Conservation (phyloP, 2,797 vertebrate genomes). For the Mastacembelus armatus region DNA sequence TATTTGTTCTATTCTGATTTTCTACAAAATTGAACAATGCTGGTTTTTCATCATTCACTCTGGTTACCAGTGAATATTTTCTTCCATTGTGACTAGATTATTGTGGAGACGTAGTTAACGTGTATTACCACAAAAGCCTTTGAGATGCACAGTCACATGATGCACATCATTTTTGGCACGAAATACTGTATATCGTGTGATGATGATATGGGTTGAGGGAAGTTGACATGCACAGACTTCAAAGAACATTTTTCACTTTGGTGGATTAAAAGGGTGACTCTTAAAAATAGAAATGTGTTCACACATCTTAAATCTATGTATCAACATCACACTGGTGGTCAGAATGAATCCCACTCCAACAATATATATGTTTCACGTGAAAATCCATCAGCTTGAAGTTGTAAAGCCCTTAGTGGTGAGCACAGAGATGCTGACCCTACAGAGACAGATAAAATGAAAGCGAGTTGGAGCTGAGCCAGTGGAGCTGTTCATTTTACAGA, state of each 20-base stretch:
- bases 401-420: slow-evolving; percentile 32
- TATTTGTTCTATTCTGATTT: too few relatives aligned
- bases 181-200: slow-evolving; percentile 32
- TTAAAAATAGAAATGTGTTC: slow-evolving; percentile 65
- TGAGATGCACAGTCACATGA: slow-evolving; percentile 23
- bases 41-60: slow-evolving; percentile 30
- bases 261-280: slow-evolving; percentile 51
- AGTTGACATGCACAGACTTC: slow-evolving; percentile 25
- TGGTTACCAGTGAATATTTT: slow-evolving; percentile 5
- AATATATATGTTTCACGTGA: slow-evolving; percentile 42
- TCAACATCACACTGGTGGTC: slow-evolving; percentile 49
- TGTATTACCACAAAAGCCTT: slow-evolving; percentile 51
- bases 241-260: slow-evolving; percentile 49
- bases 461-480: slow-evolving; percentile 23
- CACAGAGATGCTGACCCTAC: slow-evolving; percentile 34
- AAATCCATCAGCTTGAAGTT: slow-evolving; percentile 52
- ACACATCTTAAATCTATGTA: slow-evolving; percentile 59
- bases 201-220: slow-evolving; percentile 20
- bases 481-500: slow-evolving; percentile 61
- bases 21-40: too few relatives aligned
- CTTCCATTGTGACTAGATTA: slow-evolving; percentile 42
- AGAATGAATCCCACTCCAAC: slow-evolving; percentile 55
- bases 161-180: slow-evolving; percentile 51
- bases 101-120: slow-evolving; percentile 39
- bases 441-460: slow-evolving; percentile 45